Base-by-base conservation (phyloP, 2,888 invertebrate species). In the Zygothrica quintamaculata region DNA sequence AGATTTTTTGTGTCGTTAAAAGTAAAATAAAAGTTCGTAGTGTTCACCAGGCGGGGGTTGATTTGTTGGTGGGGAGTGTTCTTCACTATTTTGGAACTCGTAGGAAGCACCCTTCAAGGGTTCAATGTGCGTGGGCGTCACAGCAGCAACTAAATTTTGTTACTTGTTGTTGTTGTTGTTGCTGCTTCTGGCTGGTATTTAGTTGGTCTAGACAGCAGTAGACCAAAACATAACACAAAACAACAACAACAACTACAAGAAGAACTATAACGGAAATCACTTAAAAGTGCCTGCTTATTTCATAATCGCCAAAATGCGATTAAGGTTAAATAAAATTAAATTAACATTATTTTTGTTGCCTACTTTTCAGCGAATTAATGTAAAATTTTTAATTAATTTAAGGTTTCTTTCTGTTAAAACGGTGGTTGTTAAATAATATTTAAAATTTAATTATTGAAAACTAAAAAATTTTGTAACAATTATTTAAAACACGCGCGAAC, bases 211-310 rank as follows among this genome's bases (percentile, higher is more conserved):
- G 18, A 16, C 11, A 39, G 29, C 16, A 15, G 43, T 58, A 31
- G 37, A 52, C 55, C 33, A 22, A n/a, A 22, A 22, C 18, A 22
- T 22, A 22, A 22, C 5, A 22, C 2, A 5, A 5, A 43, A 62
- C 40, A 31, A 22, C 15, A 40, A 47, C 18, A 40, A n/a, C n/a
- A 43, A 62, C 40, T 26, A 22, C 15, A 40, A 47, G 15, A 40
- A n/a, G n/a, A n/a, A n/a, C n/a, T n/a, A n/a, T n/a, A n/a, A n/a
- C n/a, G n/a, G 26, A 29, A 43, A 34, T 43, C 47, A 61, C 47
- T 46, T 13, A 44, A 67, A 78, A 57, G 44, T 50, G 67, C 65
- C 50, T 64, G 61, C 64, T 72, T 82, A 82, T 82, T 82, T 82
- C 82, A 82, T 82, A 82, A 84, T 81, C 70, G 67, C 47, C 36